phyloP scores from a whole-genome alignment of 2,797 vertebrate species.

The Tachyglossus aculeatus region DNA sequence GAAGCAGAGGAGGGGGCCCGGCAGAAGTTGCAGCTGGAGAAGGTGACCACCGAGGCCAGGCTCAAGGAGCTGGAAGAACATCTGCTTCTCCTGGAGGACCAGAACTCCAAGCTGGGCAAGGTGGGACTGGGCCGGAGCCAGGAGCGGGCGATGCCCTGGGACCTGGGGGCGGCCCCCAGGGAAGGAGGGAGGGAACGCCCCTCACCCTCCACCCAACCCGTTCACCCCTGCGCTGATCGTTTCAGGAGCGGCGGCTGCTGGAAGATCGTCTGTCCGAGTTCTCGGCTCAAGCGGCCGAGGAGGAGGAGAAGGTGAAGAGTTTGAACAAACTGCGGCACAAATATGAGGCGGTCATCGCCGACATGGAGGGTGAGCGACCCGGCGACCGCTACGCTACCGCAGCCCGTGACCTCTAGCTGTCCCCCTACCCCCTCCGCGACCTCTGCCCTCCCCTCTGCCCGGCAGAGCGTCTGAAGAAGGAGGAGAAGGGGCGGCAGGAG shows the following conservation, averaged over 20 bases:
- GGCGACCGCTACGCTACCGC: conserved; percentile 52
- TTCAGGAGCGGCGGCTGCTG: conserved; percentile 85
- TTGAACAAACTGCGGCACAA: conserved; percentile 89
- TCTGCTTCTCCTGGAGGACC: conserved; percentile 79
- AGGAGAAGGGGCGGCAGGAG: conserved; percentile 89
- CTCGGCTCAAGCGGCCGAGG: conserved; percentile 84
- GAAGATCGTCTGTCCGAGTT: conserved; percentile 88
- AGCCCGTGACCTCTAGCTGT: neutral
- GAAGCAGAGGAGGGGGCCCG: conserved; percentile 88
- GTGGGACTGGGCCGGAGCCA: conserved; percentile 46
- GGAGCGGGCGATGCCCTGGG: fast-evolving
- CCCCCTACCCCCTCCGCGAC: too few species aligned
- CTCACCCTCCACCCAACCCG: fast-evolving
- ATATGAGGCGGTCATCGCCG: conserved; percentile 86
- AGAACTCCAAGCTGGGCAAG: conserved; percentile 85
- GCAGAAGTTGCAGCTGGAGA: conserved; percentile 91
- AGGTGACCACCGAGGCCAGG: conserved; percentile 86
- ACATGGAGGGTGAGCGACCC: conserved; percentile 82
- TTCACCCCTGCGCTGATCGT: neutral
- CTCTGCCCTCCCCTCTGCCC: neutral
- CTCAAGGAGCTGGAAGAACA: conserved; percentile 87
- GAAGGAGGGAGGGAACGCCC: neutral
- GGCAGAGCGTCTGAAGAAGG: conserved; percentile 89
- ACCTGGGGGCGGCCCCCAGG: neutral
- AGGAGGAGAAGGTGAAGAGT: conserved; percentile 91